These are phyloP conservation scores for Agrypnus murinus DNA, from an alignment of 2,888 invertebrate species.

Conservation along the genomic window DNA sequence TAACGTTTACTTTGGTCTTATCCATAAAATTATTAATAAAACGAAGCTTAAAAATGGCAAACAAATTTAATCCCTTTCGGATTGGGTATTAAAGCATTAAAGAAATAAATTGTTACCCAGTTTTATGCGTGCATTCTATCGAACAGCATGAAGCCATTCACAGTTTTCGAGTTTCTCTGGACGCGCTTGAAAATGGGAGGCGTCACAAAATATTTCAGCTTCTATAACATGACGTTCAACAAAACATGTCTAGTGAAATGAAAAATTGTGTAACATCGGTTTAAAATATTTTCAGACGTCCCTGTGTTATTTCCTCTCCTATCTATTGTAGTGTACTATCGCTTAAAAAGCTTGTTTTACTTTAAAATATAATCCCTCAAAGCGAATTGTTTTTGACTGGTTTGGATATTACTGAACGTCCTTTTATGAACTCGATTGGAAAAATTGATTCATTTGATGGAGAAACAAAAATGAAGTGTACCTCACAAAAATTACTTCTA, in stretches of 20 bases:
- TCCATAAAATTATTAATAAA: conserved; percentile 18
- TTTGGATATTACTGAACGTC: no score
- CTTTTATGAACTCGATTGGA: no score
- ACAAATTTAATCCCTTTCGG: conserved; percentile 17
- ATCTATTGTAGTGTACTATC: not conserved
- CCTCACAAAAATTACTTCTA: no score
- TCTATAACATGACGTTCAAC: conserved; percentile 21
- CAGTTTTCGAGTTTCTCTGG: not conserved
- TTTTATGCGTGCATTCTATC: conserved; percentile 10
- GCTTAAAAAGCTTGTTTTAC: conserved; percentile 4
- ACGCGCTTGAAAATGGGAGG: conserved; percentile 1
- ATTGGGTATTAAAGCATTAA: conserved; percentile 28
- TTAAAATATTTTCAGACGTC: conserved; percentile 17
- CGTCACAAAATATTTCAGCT: conserved; percentile 21
- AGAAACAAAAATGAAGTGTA: no score
- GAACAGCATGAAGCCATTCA: conserved; percentile 20
- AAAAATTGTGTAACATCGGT: conserved; percentile 24
- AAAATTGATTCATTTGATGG: no score
- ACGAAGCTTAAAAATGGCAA: conserved; percentile 22
- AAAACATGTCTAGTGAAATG: conserved; percentile 21
- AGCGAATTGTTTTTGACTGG: no score
- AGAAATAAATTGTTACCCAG: conserved; percentile 24
- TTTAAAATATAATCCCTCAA: not conserved
- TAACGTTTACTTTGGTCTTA: conserved; percentile 16
- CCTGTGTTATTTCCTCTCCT: not conserved